These are phyloP conservation scores for Trichonephila inaurata DNA, from an alignment of 1,140 invertebrate species.

Conservation along the genomic window DNA sequence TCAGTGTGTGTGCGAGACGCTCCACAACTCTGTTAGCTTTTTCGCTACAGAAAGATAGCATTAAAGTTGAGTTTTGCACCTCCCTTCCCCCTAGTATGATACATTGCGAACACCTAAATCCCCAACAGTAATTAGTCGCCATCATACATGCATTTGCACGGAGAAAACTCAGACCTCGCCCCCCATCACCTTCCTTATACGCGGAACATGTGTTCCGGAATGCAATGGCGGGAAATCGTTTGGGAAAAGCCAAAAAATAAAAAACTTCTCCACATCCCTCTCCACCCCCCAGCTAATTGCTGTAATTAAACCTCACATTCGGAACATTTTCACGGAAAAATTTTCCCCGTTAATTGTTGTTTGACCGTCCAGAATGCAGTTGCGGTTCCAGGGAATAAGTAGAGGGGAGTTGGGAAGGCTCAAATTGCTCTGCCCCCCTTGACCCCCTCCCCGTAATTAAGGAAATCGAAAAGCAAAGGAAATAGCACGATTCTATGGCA, in stretches of 20 bases:
- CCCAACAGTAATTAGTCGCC: conserved; percentile 66
- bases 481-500: background rate
- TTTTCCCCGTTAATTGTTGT: conserved; percentile 73
- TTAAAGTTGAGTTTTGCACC: conserved; percentile 59
- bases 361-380: conserved; percentile 63
- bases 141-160: conserved; percentile 75
- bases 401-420: background rate
- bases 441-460: conserved; percentile 54
- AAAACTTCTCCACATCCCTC: conserved; percentile 20
- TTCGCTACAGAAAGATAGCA: conserved; percentile 12
- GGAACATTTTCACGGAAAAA: conserved; percentile 62
- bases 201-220: conserved; percentile 67
- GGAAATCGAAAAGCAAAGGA: conserved; percentile 64
- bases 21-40: conserved; percentile 41
- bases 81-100: background rate
- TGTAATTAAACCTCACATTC: conserved; percentile 72
- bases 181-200: background rate
- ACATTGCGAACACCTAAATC: conserved; percentile 26
- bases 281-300: conserved; percentile 60
- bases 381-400: conserved; percentile 16
- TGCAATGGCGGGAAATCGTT: conserved; percentile 50
- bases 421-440: conserved; percentile 47
- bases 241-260: conserved; percentile 65
- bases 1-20: no score
- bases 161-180: conserved; percentile 26